phyloP scores from a whole-genome alignment of 1,140 invertebrate species.

The Leptinotarsa texana region DNA sequence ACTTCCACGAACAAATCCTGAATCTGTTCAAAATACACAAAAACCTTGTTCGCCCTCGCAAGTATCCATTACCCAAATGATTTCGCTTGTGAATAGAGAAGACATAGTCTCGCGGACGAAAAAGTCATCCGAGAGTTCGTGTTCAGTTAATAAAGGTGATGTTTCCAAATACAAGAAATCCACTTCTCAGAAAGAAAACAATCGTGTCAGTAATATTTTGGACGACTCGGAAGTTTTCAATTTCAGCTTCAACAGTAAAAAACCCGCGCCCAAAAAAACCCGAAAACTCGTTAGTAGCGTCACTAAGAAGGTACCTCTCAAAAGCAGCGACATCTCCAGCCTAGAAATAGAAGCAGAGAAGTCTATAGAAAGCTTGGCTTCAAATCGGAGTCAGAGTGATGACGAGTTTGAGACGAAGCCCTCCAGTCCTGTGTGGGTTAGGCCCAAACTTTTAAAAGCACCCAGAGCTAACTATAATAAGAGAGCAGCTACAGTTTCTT shows the following conservation, averaged over 20 bases:
- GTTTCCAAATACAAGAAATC: too few species aligned
- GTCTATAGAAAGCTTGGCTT: not conserved
- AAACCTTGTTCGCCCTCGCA: slow-evolving; percentile 1
- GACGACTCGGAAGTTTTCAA: slow-evolving; percentile 5
- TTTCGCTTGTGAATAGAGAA: slow-evolving; percentile 21
- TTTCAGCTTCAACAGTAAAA: slow-evolving; percentile 15
- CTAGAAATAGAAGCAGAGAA: not conserved
- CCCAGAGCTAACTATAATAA: not conserved
- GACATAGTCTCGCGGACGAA: not conserved
- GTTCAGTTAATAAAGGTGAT: too few species aligned
- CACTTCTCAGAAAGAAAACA: slow-evolving; percentile 9
- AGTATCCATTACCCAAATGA: slow-evolving; percentile 14
- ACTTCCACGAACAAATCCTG: not conserved
- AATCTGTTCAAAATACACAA: not conserved
- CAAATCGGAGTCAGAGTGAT: slow-evolving; percentile 15
- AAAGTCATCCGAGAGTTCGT: not conserved
- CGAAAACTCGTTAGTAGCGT: not conserved
- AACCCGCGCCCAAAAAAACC: not conserved
- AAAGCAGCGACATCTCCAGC: not conserved
- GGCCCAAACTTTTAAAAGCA: not conserved
- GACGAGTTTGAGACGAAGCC: slow-evolving; percentile 30
- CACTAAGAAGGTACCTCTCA: not conserved
- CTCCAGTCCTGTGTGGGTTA: slow-evolving; percentile 7
- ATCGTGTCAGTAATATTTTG: not conserved
- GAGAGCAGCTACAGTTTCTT: too few species aligned